Evolutionary conservation across 2,888 invertebrate genomes (phyloP), one percentile per base, ranked within the genome.

Genomic region (Myopa tessellatipennis): DNA sequence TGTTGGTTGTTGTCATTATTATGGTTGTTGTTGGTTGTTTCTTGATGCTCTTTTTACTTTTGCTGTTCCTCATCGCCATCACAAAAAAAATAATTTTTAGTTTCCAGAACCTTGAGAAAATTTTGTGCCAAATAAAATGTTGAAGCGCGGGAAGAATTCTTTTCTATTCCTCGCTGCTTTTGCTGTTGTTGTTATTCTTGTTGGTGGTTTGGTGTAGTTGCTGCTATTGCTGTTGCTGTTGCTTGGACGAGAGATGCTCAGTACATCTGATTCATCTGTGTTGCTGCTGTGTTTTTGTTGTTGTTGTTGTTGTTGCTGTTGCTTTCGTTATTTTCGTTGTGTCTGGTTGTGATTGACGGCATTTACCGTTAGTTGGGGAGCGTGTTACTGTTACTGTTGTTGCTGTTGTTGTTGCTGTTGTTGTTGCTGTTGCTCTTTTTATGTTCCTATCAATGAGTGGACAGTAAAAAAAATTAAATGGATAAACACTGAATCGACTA

Each of bases 81-180:
- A 8, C 26, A 63, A 63, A 34, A 34, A 26, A 26, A 26, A 26
- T 26, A 26, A 26, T 6, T 6, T 36, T 65, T 65, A 3, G 38
- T 6, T 10, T 45, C 45, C 45, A 65, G 16, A 26, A 38, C 65
- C 65, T 65, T 38, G 65, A 65, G 65, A 65, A 65, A 34, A 36
- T 65, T 65, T 65, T 65, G 65, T 65, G 14, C 36, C 65, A 14
- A 65, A 65, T 14, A 45, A 45, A 45, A 45, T 45, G 50, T 36
- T 74, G 45, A 60, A 36, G 55, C 52, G 74, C 67, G 74, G 55
- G 67, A 74, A 55, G 74, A 67, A 74, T 74, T 65, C 55, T 52
- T 34, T 45, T 58, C 50, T 16, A 26, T 73, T 4, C 45, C 34
- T 50, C 14, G 50, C n/a, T 26, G 69, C 40, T 45, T 63, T 34